phyloP scores from a whole-genome alignment of 2,888 invertebrate species.

The Macaria notata region DNA sequence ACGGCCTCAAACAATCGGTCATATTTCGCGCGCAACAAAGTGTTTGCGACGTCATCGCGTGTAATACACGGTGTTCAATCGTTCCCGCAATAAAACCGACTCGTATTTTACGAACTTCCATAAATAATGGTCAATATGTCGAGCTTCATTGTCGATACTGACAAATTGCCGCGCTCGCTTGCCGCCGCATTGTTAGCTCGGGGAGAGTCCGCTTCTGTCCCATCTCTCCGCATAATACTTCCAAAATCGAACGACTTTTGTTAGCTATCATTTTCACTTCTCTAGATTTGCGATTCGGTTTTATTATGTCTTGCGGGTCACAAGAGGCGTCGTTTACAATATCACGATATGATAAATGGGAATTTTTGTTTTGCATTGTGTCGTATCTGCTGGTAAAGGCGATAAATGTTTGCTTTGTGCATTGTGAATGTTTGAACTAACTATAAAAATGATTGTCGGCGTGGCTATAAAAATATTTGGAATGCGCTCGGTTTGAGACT shows the following conservation, averaged over 20 bases:
- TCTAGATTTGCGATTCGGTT: slow-evolving; percentile 65
- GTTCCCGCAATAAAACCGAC: slow-evolving; percentile 77
- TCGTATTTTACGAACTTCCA: slow-evolving; percentile 72
- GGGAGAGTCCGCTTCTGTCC: slow-evolving; percentile 59
- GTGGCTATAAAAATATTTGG: slow-evolving; percentile 31
- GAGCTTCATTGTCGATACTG: slow-evolving; percentile 76
- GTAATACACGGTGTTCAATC: slow-evolving; percentile 73
- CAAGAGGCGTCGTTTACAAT: slow-evolving; percentile 55
- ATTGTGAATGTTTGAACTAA: slow-evolving; percentile 43
- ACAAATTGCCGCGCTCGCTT: slow-evolving; percentile 77
- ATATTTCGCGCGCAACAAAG: slow-evolving; percentile 59
- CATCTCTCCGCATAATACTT: slow-evolving; percentile 57
- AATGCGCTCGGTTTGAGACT: slow-evolving; percentile 1
- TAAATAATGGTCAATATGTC: slow-evolving; percentile 82
- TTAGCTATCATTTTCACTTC: slow-evolving; percentile 77
- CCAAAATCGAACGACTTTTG: slow-evolving; percentile 63
- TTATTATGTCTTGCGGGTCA: slow-evolving; percentile 68
- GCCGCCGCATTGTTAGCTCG: slow-evolving; percentile 72
- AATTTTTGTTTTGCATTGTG: slow-evolving; percentile 57
- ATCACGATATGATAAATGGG: slow-evolving; percentile 70
- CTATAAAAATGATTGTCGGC: slow-evolving; percentile 26
- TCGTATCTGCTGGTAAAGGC: slow-evolving; percentile 44
- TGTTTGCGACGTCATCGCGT: slow-evolving; percentile 62
- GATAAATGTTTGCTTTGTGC: slow-evolving; percentile 66
- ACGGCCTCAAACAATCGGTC: slow-evolving; percentile 31